Evolutionary conservation across 2,797 vertebrate genomes (phyloP).

Genomic region (Manis crassicaudata): DNA sequence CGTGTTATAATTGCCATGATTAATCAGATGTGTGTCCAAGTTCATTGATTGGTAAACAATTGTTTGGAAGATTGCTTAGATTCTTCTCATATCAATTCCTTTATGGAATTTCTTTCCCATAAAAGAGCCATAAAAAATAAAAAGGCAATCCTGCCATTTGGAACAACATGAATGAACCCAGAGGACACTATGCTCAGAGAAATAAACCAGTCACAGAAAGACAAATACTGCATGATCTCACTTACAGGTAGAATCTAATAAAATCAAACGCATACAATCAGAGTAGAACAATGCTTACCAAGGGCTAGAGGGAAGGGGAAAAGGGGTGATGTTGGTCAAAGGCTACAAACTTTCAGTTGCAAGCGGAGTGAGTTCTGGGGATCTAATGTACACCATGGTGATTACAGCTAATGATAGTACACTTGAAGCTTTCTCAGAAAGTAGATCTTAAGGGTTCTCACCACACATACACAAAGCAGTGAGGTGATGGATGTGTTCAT

Average conservation of each 20-base stretch:
- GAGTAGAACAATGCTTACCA: not conserved
- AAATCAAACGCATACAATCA: not conserved
- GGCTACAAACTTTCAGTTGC: not conserved
- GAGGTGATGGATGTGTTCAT: not conserved
- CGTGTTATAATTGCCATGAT: not conserved
- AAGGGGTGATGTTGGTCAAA: not conserved
- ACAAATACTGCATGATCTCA: not conserved
- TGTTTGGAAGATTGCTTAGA: not conserved
- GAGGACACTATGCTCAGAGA: not conserved
- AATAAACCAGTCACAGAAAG: not conserved
- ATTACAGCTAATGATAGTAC: not conserved
- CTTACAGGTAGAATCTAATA: not conserved
- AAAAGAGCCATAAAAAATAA: not conserved
- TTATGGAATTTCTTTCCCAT: not conserved
- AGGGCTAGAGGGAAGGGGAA: not conserved
- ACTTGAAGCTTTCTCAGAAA: not conserved
- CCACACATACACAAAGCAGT: not conserved
- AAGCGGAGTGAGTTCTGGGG: not conserved
- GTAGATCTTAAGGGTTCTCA: not conserved
- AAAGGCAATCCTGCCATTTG: not conserved
- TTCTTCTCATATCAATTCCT: not conserved
- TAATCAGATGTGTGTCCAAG: not conserved
- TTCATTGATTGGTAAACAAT: not conserved
- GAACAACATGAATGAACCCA: not conserved
- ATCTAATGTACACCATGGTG: not conserved